Conservation (phyloP, 2,113 vertebrate species). For the Rhineura floridana region DNA sequence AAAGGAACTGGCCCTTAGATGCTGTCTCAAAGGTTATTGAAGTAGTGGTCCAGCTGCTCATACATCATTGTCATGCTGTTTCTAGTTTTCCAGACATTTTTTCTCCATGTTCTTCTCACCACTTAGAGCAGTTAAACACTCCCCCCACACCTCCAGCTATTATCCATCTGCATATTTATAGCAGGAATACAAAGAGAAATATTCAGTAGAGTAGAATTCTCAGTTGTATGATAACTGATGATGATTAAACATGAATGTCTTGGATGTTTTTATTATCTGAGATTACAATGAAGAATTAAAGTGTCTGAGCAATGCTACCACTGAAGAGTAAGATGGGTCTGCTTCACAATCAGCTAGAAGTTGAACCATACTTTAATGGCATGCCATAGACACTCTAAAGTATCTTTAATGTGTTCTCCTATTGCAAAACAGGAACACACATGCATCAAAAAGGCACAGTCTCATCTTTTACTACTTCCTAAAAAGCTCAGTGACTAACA, state of each 20-base stretch:
- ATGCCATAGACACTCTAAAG: neutral
- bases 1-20: neutral
- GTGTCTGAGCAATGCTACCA: constrained; percentile 34
- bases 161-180: constrained; percentile 59
- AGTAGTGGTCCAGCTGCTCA: neutral
- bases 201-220: constrained; percentile 51
- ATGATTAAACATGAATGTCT: constrained; percentile 29
- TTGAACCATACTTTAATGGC: constrained; percentile 8
- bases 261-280: constrained; percentile 40
- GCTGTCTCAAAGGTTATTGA: neutral
- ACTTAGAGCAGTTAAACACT: constrained; percentile 53
- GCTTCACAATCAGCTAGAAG: constrained; percentile 33
- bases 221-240: constrained; percentile 51
- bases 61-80: neutral
- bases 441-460: neutral
- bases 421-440: constrained; percentile 1
- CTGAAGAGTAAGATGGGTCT: constrained; percentile 26
- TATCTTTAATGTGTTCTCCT: constrained; percentile 36
- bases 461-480: neutral
- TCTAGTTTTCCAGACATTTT: constrained; percentile 35
- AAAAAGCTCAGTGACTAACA: neutral
- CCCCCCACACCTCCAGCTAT: constrained; percentile 63
- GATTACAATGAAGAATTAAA: constrained; percentile 45
- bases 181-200: constrained; percentile 58
- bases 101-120: neutral